Evolutionary conservation across 2,888 invertebrate species (phyloP).

Genomic region (Rambutsinella grinnellia): DNA sequence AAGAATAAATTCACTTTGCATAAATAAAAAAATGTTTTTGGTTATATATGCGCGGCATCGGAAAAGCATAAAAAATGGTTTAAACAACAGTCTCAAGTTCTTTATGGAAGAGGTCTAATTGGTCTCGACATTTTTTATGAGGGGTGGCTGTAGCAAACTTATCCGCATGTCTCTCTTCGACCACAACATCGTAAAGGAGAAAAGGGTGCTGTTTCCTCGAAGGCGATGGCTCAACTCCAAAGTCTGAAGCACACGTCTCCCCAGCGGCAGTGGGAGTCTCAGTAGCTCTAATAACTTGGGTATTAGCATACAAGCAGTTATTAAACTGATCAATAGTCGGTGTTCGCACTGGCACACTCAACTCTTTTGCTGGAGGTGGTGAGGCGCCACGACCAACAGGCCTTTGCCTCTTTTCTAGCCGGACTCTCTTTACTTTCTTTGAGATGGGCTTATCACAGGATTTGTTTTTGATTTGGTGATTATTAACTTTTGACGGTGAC

Average conservation of each 20-base stretch:
- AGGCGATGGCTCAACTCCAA: conserved; percentile 63
- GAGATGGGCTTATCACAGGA: conserved; percentile 41
- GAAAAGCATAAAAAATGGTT: not conserved
- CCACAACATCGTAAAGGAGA: conserved; percentile 52
- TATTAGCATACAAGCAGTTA: not conserved
- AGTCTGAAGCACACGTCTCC: conserved; percentile 3
- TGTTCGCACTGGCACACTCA: conserved; percentile 2
- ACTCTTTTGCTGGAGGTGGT: conserved; percentile 48
- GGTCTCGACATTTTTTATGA: conserved; percentile 58
- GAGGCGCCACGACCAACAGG: conserved; percentile 58
- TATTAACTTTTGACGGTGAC: conserved; percentile 23
- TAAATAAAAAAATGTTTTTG: too few relatives aligned
- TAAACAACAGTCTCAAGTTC: conserved; percentile 52
- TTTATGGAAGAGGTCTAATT: conserved; percentile 58
- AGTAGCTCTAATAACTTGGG: not conserved
- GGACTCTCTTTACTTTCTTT: conserved; percentile 43
- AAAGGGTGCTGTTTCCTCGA: conserved; percentile 64
- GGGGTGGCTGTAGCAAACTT: conserved; percentile 51
- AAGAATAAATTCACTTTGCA: too few relatives aligned
- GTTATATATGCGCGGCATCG: too few relatives aligned
- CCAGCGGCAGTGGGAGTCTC: conserved; percentile 12
- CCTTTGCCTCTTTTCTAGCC: conserved; percentile 54
- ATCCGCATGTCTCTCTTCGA: conserved; percentile 25
- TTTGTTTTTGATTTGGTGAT: conserved; percentile 27
- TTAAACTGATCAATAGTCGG: not conserved